A percentile compares a stretch with the other conserved stretches of the same genome.
phyloP scores from a whole-genome alignment of 2,797 vertebrate species.

The Oreonectes daqikongensis region DNA sequence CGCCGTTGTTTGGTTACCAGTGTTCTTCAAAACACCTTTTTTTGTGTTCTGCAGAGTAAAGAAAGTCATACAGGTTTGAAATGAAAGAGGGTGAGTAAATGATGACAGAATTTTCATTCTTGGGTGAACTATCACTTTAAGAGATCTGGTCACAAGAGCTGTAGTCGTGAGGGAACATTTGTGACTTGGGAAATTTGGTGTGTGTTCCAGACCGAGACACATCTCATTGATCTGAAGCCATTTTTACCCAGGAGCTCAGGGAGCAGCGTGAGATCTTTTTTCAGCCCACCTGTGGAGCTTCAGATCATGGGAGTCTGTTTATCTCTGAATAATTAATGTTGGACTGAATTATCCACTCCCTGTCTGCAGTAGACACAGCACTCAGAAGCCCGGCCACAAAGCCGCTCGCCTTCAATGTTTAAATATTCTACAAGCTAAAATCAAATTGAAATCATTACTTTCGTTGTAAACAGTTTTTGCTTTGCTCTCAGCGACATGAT shows the following conservation, averaged over 20 bases:
- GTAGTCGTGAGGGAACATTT: not conserved
- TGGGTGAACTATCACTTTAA: no score
- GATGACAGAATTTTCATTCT: no score
- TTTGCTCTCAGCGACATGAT: conserved; percentile 7
- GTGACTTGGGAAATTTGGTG: conserved; percentile 13
- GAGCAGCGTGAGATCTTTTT: conserved; percentile 42
- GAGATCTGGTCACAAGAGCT: not conserved
- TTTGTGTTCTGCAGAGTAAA: no score
- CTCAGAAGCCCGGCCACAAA: conserved; percentile 24
- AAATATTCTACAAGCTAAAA: conserved; percentile 14
- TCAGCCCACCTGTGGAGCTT: conserved; percentile 32
- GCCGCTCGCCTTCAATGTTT: not conserved
- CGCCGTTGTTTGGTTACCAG: no score
- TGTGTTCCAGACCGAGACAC: conserved; percentile 12
- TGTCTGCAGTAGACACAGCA: conserved; percentile 11
- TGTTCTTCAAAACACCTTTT: no score
- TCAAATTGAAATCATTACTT: conserved; percentile 19
- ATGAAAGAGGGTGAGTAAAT: no score
- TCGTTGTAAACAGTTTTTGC: not conserved
- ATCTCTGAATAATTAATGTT: conserved; percentile 56
- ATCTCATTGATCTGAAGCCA: conserved; percentile 46
- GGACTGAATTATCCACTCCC: conserved; percentile 28
- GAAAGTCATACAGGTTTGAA: no score
- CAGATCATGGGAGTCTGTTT: conserved; percentile 46
- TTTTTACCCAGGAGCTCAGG: conserved; percentile 30